phyloP scores from a whole-genome alignment of 2,113 vertebrate species.

The Indri indri region DNA sequence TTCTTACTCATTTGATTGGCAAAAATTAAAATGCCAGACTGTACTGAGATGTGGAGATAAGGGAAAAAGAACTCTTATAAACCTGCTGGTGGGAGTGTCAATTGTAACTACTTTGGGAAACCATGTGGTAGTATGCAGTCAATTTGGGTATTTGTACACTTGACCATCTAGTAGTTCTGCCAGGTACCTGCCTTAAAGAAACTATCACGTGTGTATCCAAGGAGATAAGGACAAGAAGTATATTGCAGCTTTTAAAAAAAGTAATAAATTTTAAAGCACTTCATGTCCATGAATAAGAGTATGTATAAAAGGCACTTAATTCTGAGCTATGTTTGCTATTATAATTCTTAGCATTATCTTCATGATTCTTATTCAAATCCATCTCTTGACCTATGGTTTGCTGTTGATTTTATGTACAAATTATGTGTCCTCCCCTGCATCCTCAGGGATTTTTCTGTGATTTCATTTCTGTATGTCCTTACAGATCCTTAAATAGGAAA shows the following conservation, averaged over 20 bases:
- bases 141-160: not conserved
- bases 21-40: not conserved
- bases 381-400: not conserved
- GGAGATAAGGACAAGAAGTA: not conserved
- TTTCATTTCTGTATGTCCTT: not conserved
- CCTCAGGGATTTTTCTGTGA: not conserved
- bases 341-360: not conserved
- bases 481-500: not conserved
- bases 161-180: not conserved
- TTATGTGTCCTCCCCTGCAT: not conserved
- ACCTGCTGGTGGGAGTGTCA: not conserved
- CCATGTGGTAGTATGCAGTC: not conserved
- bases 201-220: not conserved
- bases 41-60: not conserved
- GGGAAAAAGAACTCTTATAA: not conserved
- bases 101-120: not conserved
- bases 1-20: not conserved
- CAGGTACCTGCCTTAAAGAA: not conserved
- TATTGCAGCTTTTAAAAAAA: not conserved
- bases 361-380: not conserved
- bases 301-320: not conserved
- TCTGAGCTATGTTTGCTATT: not conserved
- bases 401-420: not conserved
- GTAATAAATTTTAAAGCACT: not conserved
- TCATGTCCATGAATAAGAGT: not conserved